Evolutionary conservation across 2,113 vertebrate species (phyloP).

Genomic region (Chunga burmeisteri): DNA sequence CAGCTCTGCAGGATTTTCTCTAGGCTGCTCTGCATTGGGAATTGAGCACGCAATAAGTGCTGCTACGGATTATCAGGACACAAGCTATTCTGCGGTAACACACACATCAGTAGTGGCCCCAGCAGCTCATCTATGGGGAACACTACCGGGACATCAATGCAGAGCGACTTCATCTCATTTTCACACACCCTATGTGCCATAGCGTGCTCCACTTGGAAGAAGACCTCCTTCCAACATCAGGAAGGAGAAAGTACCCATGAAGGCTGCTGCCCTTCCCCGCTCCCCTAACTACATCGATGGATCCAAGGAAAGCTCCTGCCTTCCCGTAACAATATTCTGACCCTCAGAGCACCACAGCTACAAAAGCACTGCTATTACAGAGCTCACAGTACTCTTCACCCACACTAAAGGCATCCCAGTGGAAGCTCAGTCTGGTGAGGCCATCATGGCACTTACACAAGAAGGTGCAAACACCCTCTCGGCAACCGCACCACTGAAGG

Average conservation of each 20-base stretch:
- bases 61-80: neutral
- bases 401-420: neutral
- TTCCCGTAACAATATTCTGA: neutral
- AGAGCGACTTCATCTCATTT: neutral
- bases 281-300: rapidly evolving
- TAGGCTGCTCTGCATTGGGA: neutral
- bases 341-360: neutral
- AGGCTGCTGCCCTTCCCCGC: neutral
- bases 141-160: rapidly evolving
- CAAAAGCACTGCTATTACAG: neutral
- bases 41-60: rapidly evolving
- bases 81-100: neutral
- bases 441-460: too few species aligned
- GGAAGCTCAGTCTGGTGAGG: neutral
- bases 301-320: neutral
- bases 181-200: neutral
- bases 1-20: neutral
- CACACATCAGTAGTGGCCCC: neutral
- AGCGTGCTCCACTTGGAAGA: neutral
- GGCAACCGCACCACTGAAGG: neutral
- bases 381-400: neutral
- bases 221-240: neutral
- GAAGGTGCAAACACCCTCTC: neutral
- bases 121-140: rapidly evolving
- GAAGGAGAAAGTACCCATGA: neutral